Base-by-base conservation (phyloP, 2,888 invertebrate genomes). In the Polia nebulosa region DNA sequence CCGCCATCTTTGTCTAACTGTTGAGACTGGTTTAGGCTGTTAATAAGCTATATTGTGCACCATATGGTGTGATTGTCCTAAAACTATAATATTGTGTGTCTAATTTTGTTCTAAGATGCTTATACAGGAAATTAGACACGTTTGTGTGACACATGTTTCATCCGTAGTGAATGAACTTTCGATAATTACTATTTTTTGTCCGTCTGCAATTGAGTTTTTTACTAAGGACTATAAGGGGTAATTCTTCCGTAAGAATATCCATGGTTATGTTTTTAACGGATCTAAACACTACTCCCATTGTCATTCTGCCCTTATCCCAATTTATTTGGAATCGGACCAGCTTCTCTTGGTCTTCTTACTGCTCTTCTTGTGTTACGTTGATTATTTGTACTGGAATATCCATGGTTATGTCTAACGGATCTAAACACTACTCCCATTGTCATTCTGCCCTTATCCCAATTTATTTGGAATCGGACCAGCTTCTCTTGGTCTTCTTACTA, bases 151-250 rank as follows among this genome's bases (percentile, higher is more conserved):
- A 73, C 61, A 76, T 78, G 79, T 73, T 53, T 66, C n/a, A n/a
- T n/a, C n/a, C 15, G 34, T 78, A 64, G 78, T 72, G 78, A 78
- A 64, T 45, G 58, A 55, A 72, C 78, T 75, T 75, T 56, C 17
- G 34, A 41, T 29, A 45, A 55, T 39, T 68, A 2, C 25, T 41
- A 55, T 47, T 70, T 69, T 76, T 68, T 69, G 34, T 53, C 9
- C n/a, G 52, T 53, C 34, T 76, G 22, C 8, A 15, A 3, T 49
- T 7, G 1, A 25, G 20, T 32, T 71, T 58, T 58, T 49, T 32
- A 39, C 5, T 25, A 17, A 25, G 6, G n/a, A 34, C 17, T 47
- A 13, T 15, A 13, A 47, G 22, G 9, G 13, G 25, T 27, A 27
- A 17, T 49, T 36, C 11, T 17, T 22, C n/a, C 6, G 8, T 20